Percentiles rank a stretch among this genome's conserved stretches.
Evolutionary conservation across 2,888 invertebrate species (phyloP).

Genomic region (Onthophagus sagittarius): DNA sequence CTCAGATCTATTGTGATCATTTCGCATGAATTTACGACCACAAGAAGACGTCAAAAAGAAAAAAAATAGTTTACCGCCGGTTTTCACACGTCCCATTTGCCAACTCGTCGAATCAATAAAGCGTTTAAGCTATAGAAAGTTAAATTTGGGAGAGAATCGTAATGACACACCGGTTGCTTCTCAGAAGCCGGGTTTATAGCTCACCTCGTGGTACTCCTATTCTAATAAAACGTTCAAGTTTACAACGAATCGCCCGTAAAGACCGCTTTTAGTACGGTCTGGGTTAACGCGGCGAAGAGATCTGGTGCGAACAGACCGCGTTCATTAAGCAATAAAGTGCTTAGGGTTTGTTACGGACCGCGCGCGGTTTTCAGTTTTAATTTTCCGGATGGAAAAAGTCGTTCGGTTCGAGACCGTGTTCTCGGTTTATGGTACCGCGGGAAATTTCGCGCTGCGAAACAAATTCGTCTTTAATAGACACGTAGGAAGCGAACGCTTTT

Average conservation of each 20-base stretch:
- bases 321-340: not conserved
- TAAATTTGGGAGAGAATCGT: not conserved
- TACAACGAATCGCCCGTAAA: not conserved
- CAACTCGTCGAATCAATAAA: not conserved
- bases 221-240: not conserved
- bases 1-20: not conserved
- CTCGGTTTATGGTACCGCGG: not conserved
- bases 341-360: not conserved
- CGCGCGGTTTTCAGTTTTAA: not conserved
- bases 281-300: not conserved
- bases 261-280: not conserved
- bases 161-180: not conserved
- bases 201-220: not conserved
- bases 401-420: not conserved
- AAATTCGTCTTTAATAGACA: slow-evolving; percentile 9
- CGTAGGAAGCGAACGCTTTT: slow-evolving; percentile 4
- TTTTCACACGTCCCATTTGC: not conserved
- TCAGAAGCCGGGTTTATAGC: not conserved
- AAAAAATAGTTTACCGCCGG: not conserved
- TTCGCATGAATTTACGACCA: not conserved
- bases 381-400: not conserved
- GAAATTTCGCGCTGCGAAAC: slow-evolving; percentile 3
- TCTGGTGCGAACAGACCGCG: not conserved
- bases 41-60: not conserved
- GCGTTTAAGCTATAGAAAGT: not conserved